Percentiles rank a stretch among this genome's conserved stretches.
phyloP scores from a whole-genome alignment of 1,140 invertebrate genomes.

The Zaprionus tsacasi region DNA sequence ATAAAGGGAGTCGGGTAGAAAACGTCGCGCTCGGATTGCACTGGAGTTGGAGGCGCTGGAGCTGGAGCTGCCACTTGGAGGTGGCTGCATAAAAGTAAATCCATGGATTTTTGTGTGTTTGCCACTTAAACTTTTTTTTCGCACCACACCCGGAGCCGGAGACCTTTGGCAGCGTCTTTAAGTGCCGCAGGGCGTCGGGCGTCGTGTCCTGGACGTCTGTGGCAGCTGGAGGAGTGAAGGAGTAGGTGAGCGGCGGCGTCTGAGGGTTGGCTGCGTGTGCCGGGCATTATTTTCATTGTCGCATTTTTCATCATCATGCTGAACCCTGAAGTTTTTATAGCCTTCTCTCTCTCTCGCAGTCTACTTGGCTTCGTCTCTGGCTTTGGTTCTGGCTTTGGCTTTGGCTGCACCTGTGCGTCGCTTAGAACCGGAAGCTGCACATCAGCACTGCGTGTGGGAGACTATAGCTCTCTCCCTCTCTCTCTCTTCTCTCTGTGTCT shows the following conservation, averaged over 20 bases:
- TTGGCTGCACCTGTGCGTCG: conserved; percentile 75
- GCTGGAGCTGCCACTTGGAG: neutral
- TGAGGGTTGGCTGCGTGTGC: conserved; percentile 59
- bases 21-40: conserved; percentile 73
- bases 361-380: conserved; percentile 15
- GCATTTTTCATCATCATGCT: conserved; percentile 82
- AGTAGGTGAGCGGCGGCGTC: conserved; percentile 5
- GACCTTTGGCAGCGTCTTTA: conserved; percentile 62
- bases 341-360: conserved; percentile 30
- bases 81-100: conserved; percentile 78
- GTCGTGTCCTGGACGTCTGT: conserved; percentile 37
- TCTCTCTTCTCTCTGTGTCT: conserved; percentile 11
- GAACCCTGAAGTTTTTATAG: conserved; percentile 71
- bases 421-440: conserved; percentile 75
- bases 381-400: conserved; percentile 37
- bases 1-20: conserved; percentile 74
- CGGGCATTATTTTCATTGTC: conserved; percentile 82
- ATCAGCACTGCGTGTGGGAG: conserved; percentile 64
- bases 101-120: conserved; percentile 73
- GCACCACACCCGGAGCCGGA: conserved; percentile 45
- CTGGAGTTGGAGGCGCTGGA: conserved; percentile 11
- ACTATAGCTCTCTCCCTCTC: neutral
- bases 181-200: conserved; percentile 56
- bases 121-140: conserved; percentile 84
- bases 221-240: conserved; percentile 26